phyloP scores from a whole-genome alignment of 2,888 invertebrate species.

The Mimas tiliae region DNA sequence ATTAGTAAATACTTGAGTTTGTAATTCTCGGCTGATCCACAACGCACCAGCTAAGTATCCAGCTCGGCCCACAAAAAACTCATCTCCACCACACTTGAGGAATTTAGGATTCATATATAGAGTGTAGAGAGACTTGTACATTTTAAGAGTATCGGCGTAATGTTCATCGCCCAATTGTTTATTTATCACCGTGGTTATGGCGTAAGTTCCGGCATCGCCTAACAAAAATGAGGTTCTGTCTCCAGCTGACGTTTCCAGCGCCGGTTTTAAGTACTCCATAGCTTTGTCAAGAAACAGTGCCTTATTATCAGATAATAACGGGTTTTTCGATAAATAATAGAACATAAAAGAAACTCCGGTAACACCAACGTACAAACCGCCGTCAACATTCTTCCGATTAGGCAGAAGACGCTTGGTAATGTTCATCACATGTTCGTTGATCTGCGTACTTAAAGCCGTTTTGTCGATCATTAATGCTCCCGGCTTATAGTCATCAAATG shows the following conservation, averaged over 20 bases:
- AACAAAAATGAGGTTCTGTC: conserved; percentile 89
- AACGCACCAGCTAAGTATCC: conserved; percentile 92
- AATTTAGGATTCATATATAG: conserved; percentile 75
- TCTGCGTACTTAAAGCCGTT: conserved; percentile 53
- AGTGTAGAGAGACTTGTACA: conserved; percentile 67
- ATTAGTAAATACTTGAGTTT: conserved; percentile 67
- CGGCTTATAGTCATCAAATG: conserved; percentile 61
- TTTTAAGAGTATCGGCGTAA: conserved; percentile 58
- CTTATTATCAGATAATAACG: conserved; percentile 72
- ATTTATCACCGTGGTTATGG: conserved; percentile 87
- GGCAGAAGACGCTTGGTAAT: conserved; percentile 68
- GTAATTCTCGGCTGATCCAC: conserved; percentile 87
- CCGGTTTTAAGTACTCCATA: conserved; percentile 86
- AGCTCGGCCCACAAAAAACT: conserved; percentile 93
- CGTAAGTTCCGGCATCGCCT: conserved; percentile 92
- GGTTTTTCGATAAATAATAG: conserved; percentile 86
- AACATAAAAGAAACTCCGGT: conserved; percentile 91
- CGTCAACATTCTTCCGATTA: conserved; percentile 75
- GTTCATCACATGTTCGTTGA: conserved; percentile 61
- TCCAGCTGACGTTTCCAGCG: conserved; percentile 83
- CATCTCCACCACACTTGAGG: conserved; percentile 90
- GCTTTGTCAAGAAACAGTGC: conserved; percentile 83
- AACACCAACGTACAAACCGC: conserved; percentile 88
- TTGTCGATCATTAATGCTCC: conserved; percentile 48
- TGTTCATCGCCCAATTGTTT: conserved; percentile 76